Evolutionary conservation across 2,113 vertebrate species (phyloP).

Genomic region (Urocolius indicus): DNA sequence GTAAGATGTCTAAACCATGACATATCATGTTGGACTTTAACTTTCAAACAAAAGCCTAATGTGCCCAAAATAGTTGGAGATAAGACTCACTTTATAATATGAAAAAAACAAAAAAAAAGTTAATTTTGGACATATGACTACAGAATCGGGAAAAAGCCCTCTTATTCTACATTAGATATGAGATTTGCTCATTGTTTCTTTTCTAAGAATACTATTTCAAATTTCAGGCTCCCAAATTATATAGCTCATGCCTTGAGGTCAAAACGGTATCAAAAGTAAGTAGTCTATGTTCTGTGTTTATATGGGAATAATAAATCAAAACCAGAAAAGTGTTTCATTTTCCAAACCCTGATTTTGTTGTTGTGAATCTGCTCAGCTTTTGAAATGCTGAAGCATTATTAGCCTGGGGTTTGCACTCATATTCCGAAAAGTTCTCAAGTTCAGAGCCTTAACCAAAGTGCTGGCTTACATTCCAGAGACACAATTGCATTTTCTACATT

Average conservation of each 20-base stretch:
- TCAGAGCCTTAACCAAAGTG: constrained; percentile 28
- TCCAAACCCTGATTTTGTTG: constrained; percentile 51
- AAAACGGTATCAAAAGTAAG: constrained; percentile 46
- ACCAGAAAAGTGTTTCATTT: constrained; percentile 43
- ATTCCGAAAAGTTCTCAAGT: constrained; percentile 49
- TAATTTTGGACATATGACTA: not conserved
- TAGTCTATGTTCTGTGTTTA: constrained; percentile 33
- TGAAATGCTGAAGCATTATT: constrained; percentile 51
- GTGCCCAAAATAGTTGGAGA: not conserved
- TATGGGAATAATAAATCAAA: constrained; percentile 66
- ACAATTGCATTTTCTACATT: not conserved
- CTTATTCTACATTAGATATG: not conserved
- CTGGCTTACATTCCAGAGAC: constrained; percentile 44
- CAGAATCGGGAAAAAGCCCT: not conserved
- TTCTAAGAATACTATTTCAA: constrained; percentile 48
- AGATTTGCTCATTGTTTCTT: not conserved
- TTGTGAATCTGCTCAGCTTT: constrained; percentile 39
- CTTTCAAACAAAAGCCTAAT: not conserved
- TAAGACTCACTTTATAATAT: not conserved
- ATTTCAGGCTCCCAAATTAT: constrained; percentile 38
- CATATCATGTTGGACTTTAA: not conserved
- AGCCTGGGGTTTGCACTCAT: constrained; percentile 36
- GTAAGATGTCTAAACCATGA: not conserved
- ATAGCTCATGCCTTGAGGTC: constrained; percentile 19
- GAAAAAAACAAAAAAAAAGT: not conserved